phyloP scores from a whole-genome alignment of 2,888 invertebrate species.

The Macrophya annulata region DNA sequence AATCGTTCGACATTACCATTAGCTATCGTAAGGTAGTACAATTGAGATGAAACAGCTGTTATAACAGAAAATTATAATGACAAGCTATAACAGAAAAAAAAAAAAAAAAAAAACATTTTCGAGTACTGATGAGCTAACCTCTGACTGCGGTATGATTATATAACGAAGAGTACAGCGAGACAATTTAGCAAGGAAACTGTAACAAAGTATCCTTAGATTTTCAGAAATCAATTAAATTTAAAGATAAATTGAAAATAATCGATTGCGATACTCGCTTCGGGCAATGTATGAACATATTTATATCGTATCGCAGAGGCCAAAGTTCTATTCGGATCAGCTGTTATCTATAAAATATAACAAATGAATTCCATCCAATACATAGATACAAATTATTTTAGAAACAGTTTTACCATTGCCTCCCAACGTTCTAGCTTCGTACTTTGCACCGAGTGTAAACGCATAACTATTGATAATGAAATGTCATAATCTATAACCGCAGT shows the following conservation, averaged over 20 bases:
- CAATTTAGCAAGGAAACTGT: background rate
- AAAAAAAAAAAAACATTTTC: background rate
- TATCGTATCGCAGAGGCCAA: background rate
- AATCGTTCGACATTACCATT: background rate
- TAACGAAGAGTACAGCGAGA: background rate
- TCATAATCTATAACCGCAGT: conserved; percentile 20
- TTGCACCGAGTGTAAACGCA: background rate
- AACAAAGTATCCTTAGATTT: background rate
- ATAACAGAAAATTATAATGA: background rate
- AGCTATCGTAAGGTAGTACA: background rate
- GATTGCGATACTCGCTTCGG: background rate
- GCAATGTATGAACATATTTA: background rate
- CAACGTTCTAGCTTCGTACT: background rate
- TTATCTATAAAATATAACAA: background rate
- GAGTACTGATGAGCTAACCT: background rate
- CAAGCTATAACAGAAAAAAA: too few relatives aligned
- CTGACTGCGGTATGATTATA: background rate
- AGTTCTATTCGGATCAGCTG: background rate
- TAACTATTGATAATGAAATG: conserved; percentile 35
- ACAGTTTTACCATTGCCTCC: conserved; percentile 18
- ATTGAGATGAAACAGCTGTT: background rate
- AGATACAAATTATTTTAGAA: background rate
- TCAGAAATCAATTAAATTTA: background rate
- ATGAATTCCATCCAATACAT: background rate
- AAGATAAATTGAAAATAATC: background rate